Conservation (phyloP, 2,888 invertebrate species). For the Globia sparganii region DNA sequence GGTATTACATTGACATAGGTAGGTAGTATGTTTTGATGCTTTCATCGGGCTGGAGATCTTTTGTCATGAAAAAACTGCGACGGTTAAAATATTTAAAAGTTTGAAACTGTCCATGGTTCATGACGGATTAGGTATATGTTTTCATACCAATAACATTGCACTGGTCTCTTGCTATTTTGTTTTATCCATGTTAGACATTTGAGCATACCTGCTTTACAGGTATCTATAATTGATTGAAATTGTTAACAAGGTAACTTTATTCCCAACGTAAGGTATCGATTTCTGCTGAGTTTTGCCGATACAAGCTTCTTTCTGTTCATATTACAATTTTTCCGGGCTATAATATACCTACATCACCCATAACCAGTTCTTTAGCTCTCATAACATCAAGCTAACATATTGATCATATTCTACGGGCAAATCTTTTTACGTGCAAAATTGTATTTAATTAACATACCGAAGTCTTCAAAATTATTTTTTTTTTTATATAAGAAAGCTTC, state of each 20-base stretch:
- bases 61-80: neutral
- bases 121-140: neutral
- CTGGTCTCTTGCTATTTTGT: neutral
- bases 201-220: neutral
- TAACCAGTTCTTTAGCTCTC: neutral
- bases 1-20: neutral
- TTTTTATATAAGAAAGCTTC: constrained; percentile 37
- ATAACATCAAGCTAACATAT: neutral
- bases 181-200: neutral
- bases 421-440: too few species aligned
- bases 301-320: neutral
- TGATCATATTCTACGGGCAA: constrained; percentile 8
- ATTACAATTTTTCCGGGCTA: neutral
- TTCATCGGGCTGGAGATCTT: neutral
- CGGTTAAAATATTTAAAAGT: neutral
- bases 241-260: neutral
- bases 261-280: neutral
- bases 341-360: neutral
- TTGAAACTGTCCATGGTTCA: neutral
- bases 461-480: constrained; percentile 28
- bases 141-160: neutral
- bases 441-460: constrained; percentile 29
- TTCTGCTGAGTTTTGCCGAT: neutral
- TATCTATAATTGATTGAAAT: neutral
- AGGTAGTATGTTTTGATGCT: neutral